Conservation (phyloP, 2,888 invertebrate genomes). For the Hofmannophila pseudospretella region DNA sequence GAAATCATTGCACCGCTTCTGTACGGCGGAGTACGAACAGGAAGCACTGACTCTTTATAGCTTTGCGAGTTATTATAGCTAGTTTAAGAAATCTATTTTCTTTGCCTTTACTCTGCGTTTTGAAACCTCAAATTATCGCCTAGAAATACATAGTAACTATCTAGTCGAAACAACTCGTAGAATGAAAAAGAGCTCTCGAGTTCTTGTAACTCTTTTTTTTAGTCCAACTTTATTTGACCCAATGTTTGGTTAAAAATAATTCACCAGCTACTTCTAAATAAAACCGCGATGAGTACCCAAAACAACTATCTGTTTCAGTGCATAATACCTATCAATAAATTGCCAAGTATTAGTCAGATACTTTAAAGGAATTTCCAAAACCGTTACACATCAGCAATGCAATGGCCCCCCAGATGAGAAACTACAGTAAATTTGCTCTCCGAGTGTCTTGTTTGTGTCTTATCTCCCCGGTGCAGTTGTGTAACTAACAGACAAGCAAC, state of each 20-base stretch:
- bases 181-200: too few relatives aligned
- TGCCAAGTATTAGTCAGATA: too few relatives aligned
- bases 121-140: constrained; percentile 8
- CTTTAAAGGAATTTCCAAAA: too few relatives aligned
- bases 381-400: background rate
- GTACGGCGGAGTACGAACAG: constrained; percentile 41
- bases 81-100: constrained; percentile 43
- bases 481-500: constrained; percentile 43
- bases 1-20: constrained; percentile 59
- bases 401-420: background rate
- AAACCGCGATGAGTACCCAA: too few relatives aligned
- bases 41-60: constrained; percentile 47
- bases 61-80: constrained; percentile 47
- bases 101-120: constrained; percentile 30
- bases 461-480: constrained; percentile 49
- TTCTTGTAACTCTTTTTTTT: background rate
- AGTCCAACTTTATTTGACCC: too few relatives aligned
- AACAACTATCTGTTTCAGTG: too few relatives aligned
- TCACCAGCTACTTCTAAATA: too few relatives aligned
- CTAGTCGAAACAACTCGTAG: too few relatives aligned
- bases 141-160: too few relatives aligned
- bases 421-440: constrained; percentile 16
- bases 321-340: too few relatives aligned
- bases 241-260: too few relatives aligned
- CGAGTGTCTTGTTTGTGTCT: constrained; percentile 26